Evolutionary conservation across 1,140 invertebrate genomes (phyloP), one percentile per base, ranked within the genome.

Genomic region (Drosophila quadrilineata): DNA sequence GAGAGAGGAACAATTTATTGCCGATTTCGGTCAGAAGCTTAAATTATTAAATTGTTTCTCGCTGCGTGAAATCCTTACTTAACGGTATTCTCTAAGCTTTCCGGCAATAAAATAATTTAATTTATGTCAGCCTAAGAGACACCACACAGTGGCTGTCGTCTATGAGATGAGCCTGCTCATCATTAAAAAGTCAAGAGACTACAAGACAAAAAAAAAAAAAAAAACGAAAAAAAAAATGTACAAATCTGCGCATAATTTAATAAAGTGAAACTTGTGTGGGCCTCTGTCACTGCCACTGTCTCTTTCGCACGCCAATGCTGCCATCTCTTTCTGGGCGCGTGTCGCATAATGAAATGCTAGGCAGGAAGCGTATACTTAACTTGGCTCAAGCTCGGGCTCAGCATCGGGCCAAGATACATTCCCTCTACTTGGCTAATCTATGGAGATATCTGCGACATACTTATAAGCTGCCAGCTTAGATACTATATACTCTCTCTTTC

Each of bases 81-180:
- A 79, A 75, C 58, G 71, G 75, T n/a, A 86, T 80, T 86, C 80
- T 28, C 36, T 22, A 50, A 43, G 66, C 52, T 69, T 65, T 64
- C 71, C 75, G 75, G 75, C 63, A 75, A 86, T 86, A 86, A 80
- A 75, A 85, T 86, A 86, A 85, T 86, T 85, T 86, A 79, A 86
- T 85, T 85, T 75, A 36, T 24, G 54, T 62, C 65, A 63, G 52
- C 26, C 54, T 48, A 22, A 41, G 31, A 72, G 26, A 12, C 31
- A 50, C n/a, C n/a, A n/a, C n/a, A n/a, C n/a, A n/a, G n/a, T n/a
- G n/a, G n/a, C n/a, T n/a, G n/a, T n/a, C n/a, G 36, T 35, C 12
- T 24, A 24, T 36, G 19, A 41, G 26, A 53, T 12, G 41, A 50
- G 28, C 43, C 50, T 70, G 65, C 74, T 71, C 79, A 77, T 85